Base-by-base conservation (phyloP, 1,140 invertebrate genomes). In the Ladona fulva region DNA sequence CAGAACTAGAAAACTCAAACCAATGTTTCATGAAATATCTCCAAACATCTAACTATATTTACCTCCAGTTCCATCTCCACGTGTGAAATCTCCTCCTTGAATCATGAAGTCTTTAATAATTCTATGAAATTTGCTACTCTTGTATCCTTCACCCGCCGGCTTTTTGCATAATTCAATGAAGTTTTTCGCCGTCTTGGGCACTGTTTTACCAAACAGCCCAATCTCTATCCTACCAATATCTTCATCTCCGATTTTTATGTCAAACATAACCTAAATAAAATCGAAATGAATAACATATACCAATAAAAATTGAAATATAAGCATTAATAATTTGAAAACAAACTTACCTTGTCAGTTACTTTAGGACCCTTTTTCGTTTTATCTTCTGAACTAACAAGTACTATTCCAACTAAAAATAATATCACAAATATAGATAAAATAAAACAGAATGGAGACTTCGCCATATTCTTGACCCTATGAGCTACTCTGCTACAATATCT, bases 71-170 rank as follows among this genome's bases (percentile, higher is more conserved):
- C 95, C 95, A 87, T 97, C 95, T 77, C 94, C 94, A 84, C 92
- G 94, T 8, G 95, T 97, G 83, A 97, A 97, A 84, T 97, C 95
- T 78, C 95, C 94, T 82, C 95, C 95, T 87, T 98, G 96, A 80
- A 97, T 95, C 95, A 98, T 97, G 82, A 98, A 97, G 82, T 97
- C 94, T 81, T 92, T 92, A 84, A 98, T 97, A 24, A 98, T 92
- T 81, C 96, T 87, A 84, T 98, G 96, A 88, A 98, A 97, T 86
- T 92, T 93, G 85, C 93, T 94, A 76, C 94, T 94, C 83, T 94
- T 94, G 86, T 93, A 96, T 12, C 94, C 94, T 85, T 96, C 90
- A 24, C 93, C 94, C 79, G 86, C 82, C 0, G 91, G 89, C 83
- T 92, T 94, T 81, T 91, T 87, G 16, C 95, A 91, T 66, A 99